Evolutionary conservation across 2,888 invertebrate genomes (phyloP).

Genomic region (Shargacucullia verbasci): DNA sequence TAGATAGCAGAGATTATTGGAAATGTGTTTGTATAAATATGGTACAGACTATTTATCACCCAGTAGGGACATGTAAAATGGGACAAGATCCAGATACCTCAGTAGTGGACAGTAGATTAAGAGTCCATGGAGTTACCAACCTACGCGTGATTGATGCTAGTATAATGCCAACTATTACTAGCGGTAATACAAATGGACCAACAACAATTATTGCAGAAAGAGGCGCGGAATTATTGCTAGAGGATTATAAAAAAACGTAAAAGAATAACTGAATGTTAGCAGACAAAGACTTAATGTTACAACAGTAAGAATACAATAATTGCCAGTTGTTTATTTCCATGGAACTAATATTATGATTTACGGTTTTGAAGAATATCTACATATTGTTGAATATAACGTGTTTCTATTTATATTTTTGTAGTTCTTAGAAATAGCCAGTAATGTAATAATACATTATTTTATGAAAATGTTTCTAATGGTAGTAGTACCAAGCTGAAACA

Average conservation of each 20-base stretch:
- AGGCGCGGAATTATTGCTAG: conserved; percentile 92
- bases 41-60: conserved; percentile 89
- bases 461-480: too few species aligned
- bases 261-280: background rate
- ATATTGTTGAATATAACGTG: too few species aligned
- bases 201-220: conserved; percentile 94
- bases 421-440: too few species aligned
- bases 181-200: conserved; percentile 94
- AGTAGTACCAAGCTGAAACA: too few species aligned
- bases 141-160: conserved; percentile 93
- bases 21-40: conserved; percentile 81
- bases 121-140: conserved; percentile 90
- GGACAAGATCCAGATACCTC: conserved; percentile 74
- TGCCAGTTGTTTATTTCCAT: too few species aligned
- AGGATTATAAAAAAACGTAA: conserved; percentile 56
- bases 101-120: conserved; percentile 88
- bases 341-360: too few species aligned
- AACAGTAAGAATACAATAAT: too few species aligned
- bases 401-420: too few species aligned
- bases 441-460: too few species aligned
- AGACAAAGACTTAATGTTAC: too few species aligned
- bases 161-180: conserved; percentile 93
- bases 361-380: too few species aligned
- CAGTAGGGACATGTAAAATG: conserved; percentile 90
- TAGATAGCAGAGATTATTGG: conserved; percentile 69